These are phyloP conservation scores for Hemithea aestivaria DNA, from an alignment of 2,888 invertebrate species.

Conservation along the genomic window DNA sequence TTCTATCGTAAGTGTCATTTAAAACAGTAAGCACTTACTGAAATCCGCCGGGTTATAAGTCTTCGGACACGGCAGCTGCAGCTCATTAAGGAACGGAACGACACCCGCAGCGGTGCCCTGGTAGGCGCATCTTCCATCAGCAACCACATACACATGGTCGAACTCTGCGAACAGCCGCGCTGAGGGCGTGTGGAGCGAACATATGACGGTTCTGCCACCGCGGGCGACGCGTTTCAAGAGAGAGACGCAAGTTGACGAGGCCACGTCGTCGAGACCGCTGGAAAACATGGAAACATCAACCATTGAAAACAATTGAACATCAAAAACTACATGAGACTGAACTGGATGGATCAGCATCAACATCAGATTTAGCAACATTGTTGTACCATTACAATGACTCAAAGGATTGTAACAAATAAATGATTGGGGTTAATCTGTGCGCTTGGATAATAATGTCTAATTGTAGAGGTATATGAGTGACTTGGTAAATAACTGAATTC, in stretches of 20 bases:
- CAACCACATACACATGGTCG: constrained; percentile 93
- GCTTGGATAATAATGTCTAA: no score
- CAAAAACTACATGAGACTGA: no score
- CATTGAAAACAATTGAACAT: no score
- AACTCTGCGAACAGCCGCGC: constrained; percentile 94
- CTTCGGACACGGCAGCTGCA: constrained; percentile 91
- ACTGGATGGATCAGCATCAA: no score
- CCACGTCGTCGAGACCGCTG: constrained; percentile 94
- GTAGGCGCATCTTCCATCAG: constrained; percentile 93
- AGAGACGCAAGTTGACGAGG: constrained; percentile 92
- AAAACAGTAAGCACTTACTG: no score
- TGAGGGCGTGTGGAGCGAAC: constrained; percentile 98
- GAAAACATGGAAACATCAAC: no score
- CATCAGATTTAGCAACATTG: neutral
- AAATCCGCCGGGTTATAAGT: constrained; percentile 98
- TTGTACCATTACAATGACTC: no score
- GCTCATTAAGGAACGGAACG: constrained; percentile 87
- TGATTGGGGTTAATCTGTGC: no score
- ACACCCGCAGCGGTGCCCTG: constrained; percentile 89
- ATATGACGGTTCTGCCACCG: constrained; percentile 93
- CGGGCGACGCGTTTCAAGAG: constrained; percentile 90
- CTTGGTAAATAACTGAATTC: no score
- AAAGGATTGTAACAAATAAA: no score
- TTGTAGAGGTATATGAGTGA: no score
- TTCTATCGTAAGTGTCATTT: no score